Percentiles rank a stretch among this genome's conserved stretches.
Conservation (phyloP, 2,797 vertebrate species). For the Ptychadena robeensis region DNA sequence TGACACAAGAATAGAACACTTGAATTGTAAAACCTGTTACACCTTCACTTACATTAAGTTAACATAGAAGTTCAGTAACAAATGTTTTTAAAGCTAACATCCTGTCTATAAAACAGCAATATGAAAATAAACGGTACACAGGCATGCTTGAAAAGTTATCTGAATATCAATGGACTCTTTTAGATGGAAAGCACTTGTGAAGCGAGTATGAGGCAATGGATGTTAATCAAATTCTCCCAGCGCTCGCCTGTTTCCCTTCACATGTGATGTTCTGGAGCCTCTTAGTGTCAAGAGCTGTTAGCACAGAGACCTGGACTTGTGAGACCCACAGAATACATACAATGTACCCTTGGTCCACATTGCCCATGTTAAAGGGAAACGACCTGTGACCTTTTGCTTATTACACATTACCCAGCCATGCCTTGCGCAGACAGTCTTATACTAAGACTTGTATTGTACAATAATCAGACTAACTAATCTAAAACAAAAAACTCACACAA, state of each 20-base stretch:
- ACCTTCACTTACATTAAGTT: background rate
- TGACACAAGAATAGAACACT: background rate
- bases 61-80: background rate
- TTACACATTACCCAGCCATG: background rate
- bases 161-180: background rate
- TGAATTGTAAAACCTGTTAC: background rate
- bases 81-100: background rate
- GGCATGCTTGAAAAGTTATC: background rate
- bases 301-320: constrained; percentile 24
- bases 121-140: background rate
- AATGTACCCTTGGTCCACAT: background rate
- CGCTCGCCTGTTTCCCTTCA: constrained; percentile 1
- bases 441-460: background rate
- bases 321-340: background rate
- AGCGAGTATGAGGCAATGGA: background rate
- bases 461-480: too few relatives aligned
- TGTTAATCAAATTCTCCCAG: constrained; percentile 12
- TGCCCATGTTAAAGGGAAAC: background rate
- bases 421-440: background rate
- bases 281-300: constrained; percentile 48
- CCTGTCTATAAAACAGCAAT: background rate
- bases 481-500: too few relatives aligned
- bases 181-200: background rate
- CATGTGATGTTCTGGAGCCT: constrained; percentile 50
- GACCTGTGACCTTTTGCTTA: background rate